Evolutionary conservation across 2,888 invertebrate species (phyloP).

Genomic region (Ochropacha duplaris): DNA sequence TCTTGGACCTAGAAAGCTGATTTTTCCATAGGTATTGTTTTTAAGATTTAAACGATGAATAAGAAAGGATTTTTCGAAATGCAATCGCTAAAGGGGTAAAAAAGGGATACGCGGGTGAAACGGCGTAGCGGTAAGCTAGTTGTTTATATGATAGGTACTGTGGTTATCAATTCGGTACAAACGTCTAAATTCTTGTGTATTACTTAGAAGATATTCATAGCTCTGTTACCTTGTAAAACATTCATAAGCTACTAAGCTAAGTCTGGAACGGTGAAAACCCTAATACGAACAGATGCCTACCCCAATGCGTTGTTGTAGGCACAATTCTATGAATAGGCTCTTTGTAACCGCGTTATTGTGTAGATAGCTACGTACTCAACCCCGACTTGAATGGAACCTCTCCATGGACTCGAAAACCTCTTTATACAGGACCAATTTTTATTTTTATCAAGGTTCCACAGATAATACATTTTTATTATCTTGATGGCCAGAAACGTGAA

Average conservation of each 20-base stretch:
- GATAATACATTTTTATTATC: constrained; percentile 16
- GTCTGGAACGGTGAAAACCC: neutral
- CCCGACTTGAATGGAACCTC: constrained; percentile 41
- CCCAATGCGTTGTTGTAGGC: constrained; percentile 34
- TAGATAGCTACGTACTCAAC: constrained; percentile 6
- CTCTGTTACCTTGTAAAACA: constrained; percentile 26
- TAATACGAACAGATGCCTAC: constrained; percentile 12
- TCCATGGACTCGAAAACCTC: constrained; percentile 33
- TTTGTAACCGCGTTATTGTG: constrained; percentile 54
- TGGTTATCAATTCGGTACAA: too few species aligned
- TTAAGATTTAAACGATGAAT: too few species aligned
- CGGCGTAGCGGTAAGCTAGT: too few species aligned
- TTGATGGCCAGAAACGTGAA: constrained; percentile 10
- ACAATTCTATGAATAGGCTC: constrained; percentile 51
- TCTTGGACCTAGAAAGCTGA: too few species aligned
- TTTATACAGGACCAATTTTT: constrained; percentile 41
- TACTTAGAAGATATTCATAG: neutral
- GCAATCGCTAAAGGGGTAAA: too few species aligned
- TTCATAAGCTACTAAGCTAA: constrained; percentile 23
- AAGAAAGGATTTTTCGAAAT: too few species aligned
- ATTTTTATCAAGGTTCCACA: constrained; percentile 35
- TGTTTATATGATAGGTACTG: too few species aligned
- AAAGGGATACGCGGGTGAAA: too few species aligned
- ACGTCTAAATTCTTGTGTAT: too few species aligned
- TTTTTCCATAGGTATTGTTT: too few species aligned